Conservation (phyloP, 2,797 vertebrate genomes). For the Acanthopagrus latus region DNA sequence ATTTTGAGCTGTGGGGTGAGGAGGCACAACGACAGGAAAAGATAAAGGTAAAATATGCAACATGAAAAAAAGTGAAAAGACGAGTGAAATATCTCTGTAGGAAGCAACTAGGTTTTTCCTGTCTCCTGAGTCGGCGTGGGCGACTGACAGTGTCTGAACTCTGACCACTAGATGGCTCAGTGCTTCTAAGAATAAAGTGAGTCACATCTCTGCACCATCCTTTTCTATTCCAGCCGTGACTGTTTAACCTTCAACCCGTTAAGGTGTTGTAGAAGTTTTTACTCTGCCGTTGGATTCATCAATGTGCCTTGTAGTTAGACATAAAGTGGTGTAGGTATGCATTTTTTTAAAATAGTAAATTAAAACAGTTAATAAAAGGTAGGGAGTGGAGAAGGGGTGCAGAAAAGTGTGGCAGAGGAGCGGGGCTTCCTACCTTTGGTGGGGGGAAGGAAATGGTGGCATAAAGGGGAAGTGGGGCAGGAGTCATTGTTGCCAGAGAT, state of each 20-base stretch:
- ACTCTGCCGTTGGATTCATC: neutral
- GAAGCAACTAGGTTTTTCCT: neutral
- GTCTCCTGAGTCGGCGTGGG: neutral
- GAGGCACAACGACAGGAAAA: neutral
- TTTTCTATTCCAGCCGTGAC: neutral
- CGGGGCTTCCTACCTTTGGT: conserved; percentile 89
- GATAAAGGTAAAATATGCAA: neutral
- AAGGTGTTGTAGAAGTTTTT: neutral
- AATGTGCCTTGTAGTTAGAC: neutral
- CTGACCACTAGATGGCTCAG: conserved; percentile 92
- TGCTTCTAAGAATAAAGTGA: conserved; percentile 85
- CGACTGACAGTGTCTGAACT: conserved; percentile 71
- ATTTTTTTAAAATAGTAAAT: neutral
- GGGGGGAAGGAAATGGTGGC: conserved; percentile 88
- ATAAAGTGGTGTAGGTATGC: no score
- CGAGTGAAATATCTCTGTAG: neutral
- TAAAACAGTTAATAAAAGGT: neutral
- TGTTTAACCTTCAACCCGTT: neutral
- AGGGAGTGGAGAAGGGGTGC: neutral
- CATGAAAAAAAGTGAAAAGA: neutral
- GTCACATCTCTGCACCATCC: conserved; percentile 61
- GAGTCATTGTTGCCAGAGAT: conserved; percentile 86
- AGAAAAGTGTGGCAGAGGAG: neutral
- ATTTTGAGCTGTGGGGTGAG: neutral
- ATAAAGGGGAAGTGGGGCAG: conserved; percentile 90